Evolutionary conservation across 1,140 invertebrate genomes (phyloP).

Genomic region (Anthonomus grandis): DNA sequence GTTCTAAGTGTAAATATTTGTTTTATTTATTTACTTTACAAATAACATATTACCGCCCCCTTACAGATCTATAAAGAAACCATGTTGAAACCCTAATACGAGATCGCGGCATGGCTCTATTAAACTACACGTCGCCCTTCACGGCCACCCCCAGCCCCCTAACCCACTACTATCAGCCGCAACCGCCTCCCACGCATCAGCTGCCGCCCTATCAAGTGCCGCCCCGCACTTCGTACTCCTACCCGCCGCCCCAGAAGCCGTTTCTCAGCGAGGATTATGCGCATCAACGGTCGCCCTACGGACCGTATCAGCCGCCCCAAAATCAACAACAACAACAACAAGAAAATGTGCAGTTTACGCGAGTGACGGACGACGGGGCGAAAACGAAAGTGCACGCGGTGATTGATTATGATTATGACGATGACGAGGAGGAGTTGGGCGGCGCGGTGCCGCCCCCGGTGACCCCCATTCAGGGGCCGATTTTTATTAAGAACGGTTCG

Average conservation of each 20-base stretch:
- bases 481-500: conserved; percentile 72
- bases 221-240: conserved; percentile 40
- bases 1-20: too few species aligned
- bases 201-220: conserved; percentile 19
- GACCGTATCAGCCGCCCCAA: conserved; percentile 11
- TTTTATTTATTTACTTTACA: neutral
- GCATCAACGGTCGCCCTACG: conserved; percentile 6
- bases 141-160: conserved; percentile 37
- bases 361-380: conserved; percentile 49
- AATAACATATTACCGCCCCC: neutral
- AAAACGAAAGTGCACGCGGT: conserved; percentile 68
- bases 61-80: neutral
- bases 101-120: conserved; percentile 38
- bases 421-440: conserved; percentile 52
- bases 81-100: neutral
- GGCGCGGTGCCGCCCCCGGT: conserved; percentile 67
- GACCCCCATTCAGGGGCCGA: conserved; percentile 77
- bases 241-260: conserved; percentile 42
- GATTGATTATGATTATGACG: conserved; percentile 62
- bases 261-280: conserved; percentile 42
- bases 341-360: conserved; percentile 28
- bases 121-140: conserved; percentile 37
- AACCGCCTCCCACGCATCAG: conserved; percentile 28
- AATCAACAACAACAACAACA: conserved; percentile 1
- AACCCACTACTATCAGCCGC: conserved; percentile 29